Conservation (phyloP, 2,797 vertebrate genomes). For the Atherinosoma microstoma region DNA sequence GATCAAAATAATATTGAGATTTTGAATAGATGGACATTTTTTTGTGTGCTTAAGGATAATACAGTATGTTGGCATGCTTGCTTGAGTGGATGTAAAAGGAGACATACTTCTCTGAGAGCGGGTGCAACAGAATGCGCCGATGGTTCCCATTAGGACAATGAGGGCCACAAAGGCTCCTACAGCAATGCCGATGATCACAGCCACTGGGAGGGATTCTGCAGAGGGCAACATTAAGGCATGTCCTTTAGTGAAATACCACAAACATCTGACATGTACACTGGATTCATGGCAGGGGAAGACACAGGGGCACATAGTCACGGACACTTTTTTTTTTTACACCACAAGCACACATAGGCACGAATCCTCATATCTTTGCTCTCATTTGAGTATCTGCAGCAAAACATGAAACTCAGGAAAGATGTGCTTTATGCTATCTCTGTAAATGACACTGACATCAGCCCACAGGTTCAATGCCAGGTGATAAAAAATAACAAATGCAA, state of each 20-base stretch:
- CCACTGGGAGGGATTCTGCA: conserved; percentile 95
- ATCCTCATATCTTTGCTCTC: not conserved
- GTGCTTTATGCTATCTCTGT: conserved; percentile 10
- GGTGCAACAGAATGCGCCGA: conserved; percentile 97
- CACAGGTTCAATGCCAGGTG: conserved; percentile 18
- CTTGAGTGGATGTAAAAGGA: conserved; percentile 28
- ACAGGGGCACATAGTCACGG: conserved; percentile 4
- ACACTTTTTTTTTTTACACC: not conserved
- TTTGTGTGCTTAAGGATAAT: conserved; percentile 37
- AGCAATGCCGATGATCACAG: conserved; percentile 97
- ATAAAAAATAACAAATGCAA: conserved; percentile 24
- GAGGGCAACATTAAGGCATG: conserved; percentile 63
- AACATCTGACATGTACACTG: conserved; percentile 19
- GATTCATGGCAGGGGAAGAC: not conserved
- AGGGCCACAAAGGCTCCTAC: conserved; percentile 97
- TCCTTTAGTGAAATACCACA: conserved; percentile 46
- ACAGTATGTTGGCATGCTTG: conserved; percentile 57
- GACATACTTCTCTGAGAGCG: conserved; percentile 97
- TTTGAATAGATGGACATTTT: conserved; percentile 64
- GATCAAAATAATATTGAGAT: conserved; percentile 24
- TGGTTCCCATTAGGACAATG: conserved; percentile 97
- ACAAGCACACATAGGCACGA: not conserved
- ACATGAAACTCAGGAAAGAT: conserved; percentile 5
- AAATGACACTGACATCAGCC: conserved; percentile 27
- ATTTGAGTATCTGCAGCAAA: conserved; percentile 25